phyloP scores from a whole-genome alignment of 2,113 vertebrate species.

The Calidris pugnax region DNA sequence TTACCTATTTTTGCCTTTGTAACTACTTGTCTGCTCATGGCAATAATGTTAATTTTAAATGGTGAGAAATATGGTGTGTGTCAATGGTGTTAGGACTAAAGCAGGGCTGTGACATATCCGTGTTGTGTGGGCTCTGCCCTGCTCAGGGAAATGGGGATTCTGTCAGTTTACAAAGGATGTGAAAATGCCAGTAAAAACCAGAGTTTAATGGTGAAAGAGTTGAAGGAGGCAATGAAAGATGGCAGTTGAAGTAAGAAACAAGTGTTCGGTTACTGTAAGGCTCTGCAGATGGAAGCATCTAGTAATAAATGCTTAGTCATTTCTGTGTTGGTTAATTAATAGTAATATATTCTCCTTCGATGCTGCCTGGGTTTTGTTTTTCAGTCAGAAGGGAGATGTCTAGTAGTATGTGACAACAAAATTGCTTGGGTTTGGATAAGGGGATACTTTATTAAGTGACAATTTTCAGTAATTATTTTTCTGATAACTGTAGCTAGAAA shows the following conservation, averaged over 20 bases:
- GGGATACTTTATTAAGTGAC: neutral
- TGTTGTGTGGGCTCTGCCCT: neutral
- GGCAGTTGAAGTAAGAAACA: neutral
- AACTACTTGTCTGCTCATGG: neutral
- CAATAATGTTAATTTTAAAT: neutral
- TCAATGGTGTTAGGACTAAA: neutral
- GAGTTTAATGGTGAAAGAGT: neutral
- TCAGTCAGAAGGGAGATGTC: neutral
- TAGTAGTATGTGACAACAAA: neutral
- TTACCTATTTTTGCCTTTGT: neutral
- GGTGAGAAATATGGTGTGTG: neutral
- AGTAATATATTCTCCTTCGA: neutral
- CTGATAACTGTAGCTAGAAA: neutral
- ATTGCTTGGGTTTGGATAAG: neutral
- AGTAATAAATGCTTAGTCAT: slow-evolving; percentile 62
- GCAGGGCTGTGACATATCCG: neutral
- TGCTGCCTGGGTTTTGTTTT: neutral
- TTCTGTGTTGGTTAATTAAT: slow-evolving; percentile 54
- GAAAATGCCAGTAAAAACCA: neutral
- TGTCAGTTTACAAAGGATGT: neutral
- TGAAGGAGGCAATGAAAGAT: neutral
- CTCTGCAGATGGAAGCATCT: slow-evolving; percentile 33
- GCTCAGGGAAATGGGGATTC: neutral
- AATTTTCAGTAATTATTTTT: neutral
- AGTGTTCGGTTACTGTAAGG: neutral